Percentiles rank a stretch among this genome's conserved stretches.
phyloP scores from a whole-genome alignment of 1,140 invertebrate species.

The Ladona fulva region DNA sequence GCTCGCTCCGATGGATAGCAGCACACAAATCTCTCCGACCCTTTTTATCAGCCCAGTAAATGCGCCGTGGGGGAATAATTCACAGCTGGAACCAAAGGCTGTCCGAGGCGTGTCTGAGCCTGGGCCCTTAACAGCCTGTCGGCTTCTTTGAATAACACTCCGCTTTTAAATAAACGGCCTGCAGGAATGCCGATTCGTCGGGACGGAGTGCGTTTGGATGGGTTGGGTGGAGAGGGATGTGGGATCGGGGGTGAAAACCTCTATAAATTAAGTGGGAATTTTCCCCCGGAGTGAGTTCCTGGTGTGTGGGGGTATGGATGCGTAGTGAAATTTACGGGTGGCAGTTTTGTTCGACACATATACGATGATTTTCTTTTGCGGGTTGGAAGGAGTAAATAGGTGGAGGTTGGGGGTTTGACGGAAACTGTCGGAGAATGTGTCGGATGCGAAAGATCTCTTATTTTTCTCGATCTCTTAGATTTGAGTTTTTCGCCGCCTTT shows the following conservation, averaged over 20 bases:
- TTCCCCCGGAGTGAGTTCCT: not conserved
- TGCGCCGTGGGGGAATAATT: not conserved
- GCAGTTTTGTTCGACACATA: conserved; percentile 5
- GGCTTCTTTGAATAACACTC: not conserved
- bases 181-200: conserved; percentile 2
- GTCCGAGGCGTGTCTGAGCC: not conserved
- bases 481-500: no score
- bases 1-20: not conserved
- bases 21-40: not conserved
- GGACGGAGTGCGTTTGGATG: not conserved
- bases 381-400: not conserved
- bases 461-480: not conserved
- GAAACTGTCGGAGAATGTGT: not conserved
- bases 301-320: not conserved
- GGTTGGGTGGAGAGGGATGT: not conserved
- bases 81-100: not conserved
- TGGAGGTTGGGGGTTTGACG: not conserved
- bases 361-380: not conserved
- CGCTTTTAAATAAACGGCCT: conserved; percentile 4
- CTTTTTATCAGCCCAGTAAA: not conserved
- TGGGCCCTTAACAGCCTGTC: not conserved
- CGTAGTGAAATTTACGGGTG: not conserved
- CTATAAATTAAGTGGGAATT: conserved; percentile 3
- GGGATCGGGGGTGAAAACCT: not conserved
- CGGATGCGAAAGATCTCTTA: not conserved